Conservation (phyloP, 2,113 vertebrate genomes). For the Chelonoidis abingdonii region DNA sequence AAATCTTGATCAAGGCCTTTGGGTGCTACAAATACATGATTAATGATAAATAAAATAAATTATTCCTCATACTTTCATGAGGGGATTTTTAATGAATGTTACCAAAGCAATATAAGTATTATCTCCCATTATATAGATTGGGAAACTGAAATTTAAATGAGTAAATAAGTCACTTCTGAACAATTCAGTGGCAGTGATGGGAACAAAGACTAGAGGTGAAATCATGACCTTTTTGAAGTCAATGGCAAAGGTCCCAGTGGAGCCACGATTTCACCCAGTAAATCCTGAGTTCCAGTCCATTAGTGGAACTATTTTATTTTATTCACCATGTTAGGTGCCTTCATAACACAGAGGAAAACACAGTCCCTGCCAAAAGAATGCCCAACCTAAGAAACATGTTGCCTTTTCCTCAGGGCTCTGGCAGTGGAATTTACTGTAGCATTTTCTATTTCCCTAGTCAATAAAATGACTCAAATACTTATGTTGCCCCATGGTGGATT, state of each 20-base stretch:
- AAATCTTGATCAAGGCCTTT: background rate
- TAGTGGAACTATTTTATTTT: background rate
- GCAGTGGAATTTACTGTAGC: background rate
- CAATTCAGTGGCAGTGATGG: background rate
- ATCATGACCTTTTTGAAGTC: background rate
- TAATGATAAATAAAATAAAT: background rate
- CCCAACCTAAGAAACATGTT: background rate
- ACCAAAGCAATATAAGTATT: background rate
- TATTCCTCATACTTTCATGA: background rate
- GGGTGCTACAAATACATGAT: background rate
- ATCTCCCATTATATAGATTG: background rate
- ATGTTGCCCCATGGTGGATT: background rate
- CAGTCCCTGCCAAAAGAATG: background rate
- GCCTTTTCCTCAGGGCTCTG: background rate
- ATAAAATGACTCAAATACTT: background rate
- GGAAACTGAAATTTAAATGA: background rate
- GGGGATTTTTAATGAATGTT: background rate
- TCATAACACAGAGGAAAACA: background rate
- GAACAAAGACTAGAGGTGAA: background rate
- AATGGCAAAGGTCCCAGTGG: background rate
- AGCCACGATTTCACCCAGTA: background rate
- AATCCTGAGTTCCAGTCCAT: background rate
- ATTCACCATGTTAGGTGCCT: background rate
- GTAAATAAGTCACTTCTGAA: background rate
- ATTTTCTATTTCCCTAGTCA: background rate